These are phyloP conservation scores for Lithophane socia DNA, from an alignment of 2,888 invertebrate species.

Conservation along the genomic window DNA sequence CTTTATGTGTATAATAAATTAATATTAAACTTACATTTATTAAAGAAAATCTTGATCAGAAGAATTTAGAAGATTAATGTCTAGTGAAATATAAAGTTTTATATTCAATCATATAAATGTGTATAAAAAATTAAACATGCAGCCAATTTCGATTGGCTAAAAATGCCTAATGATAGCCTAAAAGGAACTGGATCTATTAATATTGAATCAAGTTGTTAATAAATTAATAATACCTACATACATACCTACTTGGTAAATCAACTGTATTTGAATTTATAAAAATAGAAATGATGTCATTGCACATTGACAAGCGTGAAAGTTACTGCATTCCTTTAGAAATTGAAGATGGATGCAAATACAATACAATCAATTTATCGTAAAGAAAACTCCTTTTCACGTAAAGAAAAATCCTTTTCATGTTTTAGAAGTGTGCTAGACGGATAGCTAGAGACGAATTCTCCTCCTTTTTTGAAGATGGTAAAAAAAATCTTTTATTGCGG, in stretches of 20 bases:
- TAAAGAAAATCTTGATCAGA: too few relatives aligned
- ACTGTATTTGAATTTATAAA: conserved; percentile 9
- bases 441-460: too few relatives aligned
- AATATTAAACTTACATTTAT: too few relatives aligned
- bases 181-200: conserved; percentile 38
- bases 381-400: too few relatives aligned
- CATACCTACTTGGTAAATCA: not conserved
- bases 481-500: too few relatives aligned
- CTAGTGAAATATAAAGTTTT: conserved; percentile 22
- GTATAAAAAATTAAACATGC: not conserved
- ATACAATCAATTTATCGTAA: not conserved
- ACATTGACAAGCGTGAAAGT: conserved; percentile 1
- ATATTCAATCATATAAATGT: conserved; percentile 31
- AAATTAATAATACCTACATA: conserved; percentile 12
- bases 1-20: too few relatives aligned
- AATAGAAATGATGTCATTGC: conserved; percentile 29
- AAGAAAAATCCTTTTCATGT: too few relatives aligned
- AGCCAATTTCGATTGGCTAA: not conserved
- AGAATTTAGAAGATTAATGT: too few relatives aligned
- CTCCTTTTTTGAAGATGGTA: too few relatives aligned
- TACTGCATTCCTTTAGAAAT: conserved; percentile 5
- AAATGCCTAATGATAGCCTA: not conserved
- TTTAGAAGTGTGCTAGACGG: too few relatives aligned
- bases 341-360: not conserved
- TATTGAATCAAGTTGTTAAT: conserved; percentile 13